These are phyloP conservation scores for Piprites chloris DNA, from an alignment of 2,113 vertebrate genomes.

Conservation along the genomic window DNA sequence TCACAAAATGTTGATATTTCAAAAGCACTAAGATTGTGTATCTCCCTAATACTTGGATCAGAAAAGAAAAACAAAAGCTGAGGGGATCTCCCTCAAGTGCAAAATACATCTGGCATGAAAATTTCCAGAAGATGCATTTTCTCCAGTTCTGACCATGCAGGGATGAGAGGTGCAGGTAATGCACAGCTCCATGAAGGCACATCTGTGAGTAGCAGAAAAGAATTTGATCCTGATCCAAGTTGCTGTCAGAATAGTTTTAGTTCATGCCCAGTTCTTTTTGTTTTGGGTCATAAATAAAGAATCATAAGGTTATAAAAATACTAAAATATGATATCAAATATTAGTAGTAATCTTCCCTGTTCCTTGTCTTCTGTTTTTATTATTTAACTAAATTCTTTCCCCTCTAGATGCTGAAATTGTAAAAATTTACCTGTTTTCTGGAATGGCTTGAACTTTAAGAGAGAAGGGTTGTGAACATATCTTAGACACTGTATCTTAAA, in stretches of 20 bases:
- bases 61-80: not conserved
- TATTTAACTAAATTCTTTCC: not conserved
- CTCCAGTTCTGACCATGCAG: not conserved
- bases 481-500: not conserved
- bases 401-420: not conserved
- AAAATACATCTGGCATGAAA: not conserved
- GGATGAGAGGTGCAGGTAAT: not conserved
- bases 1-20: not conserved
- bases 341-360: not conserved
- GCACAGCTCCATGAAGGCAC: not conserved
- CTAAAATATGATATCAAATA: not conserved
- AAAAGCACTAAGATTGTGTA: not conserved
- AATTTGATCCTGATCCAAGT: not conserved
- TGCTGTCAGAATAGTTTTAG: not conserved
- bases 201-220: not conserved
- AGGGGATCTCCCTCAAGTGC: not conserved
- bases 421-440: not conserved
- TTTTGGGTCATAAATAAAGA: not conserved
- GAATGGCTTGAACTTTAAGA: not conserved
- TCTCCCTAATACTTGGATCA: not conserved
- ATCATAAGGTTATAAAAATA: not conserved
- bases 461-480: not conserved
- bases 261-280: not conserved
- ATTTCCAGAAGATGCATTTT: not conserved
- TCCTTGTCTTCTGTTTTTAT: not conserved